Percentiles rank a stretch among this genome's conserved stretches.
phyloP scores from a whole-genome alignment of 2,888 invertebrate species.

The Beris chalybata region DNA sequence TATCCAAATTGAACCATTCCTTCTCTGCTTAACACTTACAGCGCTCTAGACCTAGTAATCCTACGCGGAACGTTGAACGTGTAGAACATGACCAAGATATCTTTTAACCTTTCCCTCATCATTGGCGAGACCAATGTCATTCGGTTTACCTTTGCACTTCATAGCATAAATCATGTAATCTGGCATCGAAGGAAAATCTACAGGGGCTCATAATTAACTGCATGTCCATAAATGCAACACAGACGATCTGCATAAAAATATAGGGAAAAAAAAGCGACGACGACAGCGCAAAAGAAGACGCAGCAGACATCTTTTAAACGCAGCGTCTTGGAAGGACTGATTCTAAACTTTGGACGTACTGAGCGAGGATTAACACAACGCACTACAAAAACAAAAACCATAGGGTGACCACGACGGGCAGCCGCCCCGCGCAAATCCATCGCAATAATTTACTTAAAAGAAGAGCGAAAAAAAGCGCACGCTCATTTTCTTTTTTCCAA shows the following conservation, averaged over 20 bases:
- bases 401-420: constrained; percentile 29
- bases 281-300: constrained; percentile 25
- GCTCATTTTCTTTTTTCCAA: constrained; percentile 22
- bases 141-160: constrained; percentile 25
- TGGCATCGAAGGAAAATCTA: constrained; percentile 55
- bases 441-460: constrained; percentile 42
- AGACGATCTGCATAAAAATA: constrained; percentile 23
- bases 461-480: constrained; percentile 39
- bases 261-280: constrained; percentile 13
- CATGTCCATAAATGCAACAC: constrained; percentile 41
- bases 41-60: too few relatives aligned
- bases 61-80: too few relatives aligned
- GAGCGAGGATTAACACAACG: too few relatives aligned
- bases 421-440: constrained; percentile 37
- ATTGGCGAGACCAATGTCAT: too few relatives aligned
- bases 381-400: too few relatives aligned
- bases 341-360: too few relatives aligned
- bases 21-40: too few relatives aligned
- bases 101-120: too few relatives aligned
- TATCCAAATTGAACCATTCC: too few relatives aligned
- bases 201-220: constrained; percentile 57
- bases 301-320: background rate
- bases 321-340: constrained; percentile 1
- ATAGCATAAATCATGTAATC: constrained; percentile 57
- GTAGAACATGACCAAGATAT: too few relatives aligned